Base-by-base conservation (phyloP, 2,888 invertebrate species). In the Anoplius nigerrimus region DNA sequence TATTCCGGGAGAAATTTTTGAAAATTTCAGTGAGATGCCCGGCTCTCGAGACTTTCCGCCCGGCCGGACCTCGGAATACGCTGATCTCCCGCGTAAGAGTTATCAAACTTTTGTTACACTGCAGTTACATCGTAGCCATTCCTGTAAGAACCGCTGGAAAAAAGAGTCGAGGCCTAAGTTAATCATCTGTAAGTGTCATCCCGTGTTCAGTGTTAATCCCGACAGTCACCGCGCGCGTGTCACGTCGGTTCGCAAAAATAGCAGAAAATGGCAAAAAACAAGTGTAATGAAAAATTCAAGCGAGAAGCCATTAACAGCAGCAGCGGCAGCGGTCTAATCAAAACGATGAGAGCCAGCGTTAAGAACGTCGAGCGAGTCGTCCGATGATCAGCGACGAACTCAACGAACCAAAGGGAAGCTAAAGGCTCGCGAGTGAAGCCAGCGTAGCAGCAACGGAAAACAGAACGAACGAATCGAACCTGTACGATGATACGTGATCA, bases 391-490 rank as follows among this genome's bases (percentile, higher is more conserved):
- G 8, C 34, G 34, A 34, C 34, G 34, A 13, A 3, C 34, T 8
- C 34, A 6, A 6, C 34, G 11, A 13, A 34, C 34, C 4, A 34
- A 34, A 34, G 1, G 11, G 11, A 34, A n/a, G n/a, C n/a, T n/a
- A n/a, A n/a, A n/a, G 16, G 45, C 45, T 5, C 11, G 15, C 21
- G 24, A 53, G 21, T 22, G 53, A 16, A 59, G 8, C 11, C 22
- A 48, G 43, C 66, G 27, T 53, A 69, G 21, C 20, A 24, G 71
- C 54, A 60, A 80, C 81, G 76, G 78, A 48, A 48, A 48, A 48
- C 48, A n/a, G 65, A 83, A 75, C 34, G 11, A 34, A 34, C 4
- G 34, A 63, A 66, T 79, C 87, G 84, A 88, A 87, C 87, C 87
- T 87, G 85, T 78, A 72, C 75, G 71, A 83, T 80, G 76, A 61